phyloP scores from a whole-genome alignment of 2,888 invertebrate genomes.

The Cosmia pyralina region DNA sequence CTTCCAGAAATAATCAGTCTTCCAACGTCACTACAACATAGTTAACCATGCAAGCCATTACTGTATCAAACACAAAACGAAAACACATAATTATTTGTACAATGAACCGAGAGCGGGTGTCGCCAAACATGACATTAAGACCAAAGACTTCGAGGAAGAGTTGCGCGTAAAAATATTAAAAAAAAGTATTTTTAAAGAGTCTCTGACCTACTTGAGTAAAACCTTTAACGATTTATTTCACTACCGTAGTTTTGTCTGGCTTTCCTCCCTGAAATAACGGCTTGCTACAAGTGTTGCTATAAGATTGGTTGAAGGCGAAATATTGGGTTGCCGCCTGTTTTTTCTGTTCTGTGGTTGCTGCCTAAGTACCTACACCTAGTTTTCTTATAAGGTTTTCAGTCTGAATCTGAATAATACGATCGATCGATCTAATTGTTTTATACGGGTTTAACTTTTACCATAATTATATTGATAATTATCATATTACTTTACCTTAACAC shows the following conservation, averaged over 20 bases:
- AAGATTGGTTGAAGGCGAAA: constrained; percentile 12
- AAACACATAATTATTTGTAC: not conserved
- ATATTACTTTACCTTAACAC: too few species aligned
- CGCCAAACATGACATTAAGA: constrained; percentile 15
- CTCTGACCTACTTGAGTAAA: constrained; percentile 46
- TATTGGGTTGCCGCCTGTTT: not conserved
- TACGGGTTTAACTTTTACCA: not conserved
- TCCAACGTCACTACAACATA: not conserved
- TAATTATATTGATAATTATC: too few species aligned
- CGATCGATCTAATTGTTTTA: too few species aligned
- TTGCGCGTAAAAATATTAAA: constrained; percentile 33
- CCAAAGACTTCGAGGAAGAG: constrained; percentile 19
- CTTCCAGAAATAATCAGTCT: constrained; percentile 1
- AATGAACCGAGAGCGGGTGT: not conserved
- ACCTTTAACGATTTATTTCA: constrained; percentile 45
- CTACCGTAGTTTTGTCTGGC: constrained; percentile 9
- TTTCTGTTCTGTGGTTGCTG: too few species aligned
- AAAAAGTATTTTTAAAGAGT: constrained; percentile 21
- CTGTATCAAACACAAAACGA: constrained; percentile 1
- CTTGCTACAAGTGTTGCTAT: constrained; percentile 27
- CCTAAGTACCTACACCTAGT: not conserved
- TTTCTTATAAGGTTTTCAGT: not conserved
- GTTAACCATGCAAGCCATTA: not conserved
- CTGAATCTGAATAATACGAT: not conserved
- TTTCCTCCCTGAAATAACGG: constrained; percentile 23